Evolutionary conservation across 1,140 invertebrate genomes (phyloP).

Genomic region (Euwallacea fornicatus): DNA sequence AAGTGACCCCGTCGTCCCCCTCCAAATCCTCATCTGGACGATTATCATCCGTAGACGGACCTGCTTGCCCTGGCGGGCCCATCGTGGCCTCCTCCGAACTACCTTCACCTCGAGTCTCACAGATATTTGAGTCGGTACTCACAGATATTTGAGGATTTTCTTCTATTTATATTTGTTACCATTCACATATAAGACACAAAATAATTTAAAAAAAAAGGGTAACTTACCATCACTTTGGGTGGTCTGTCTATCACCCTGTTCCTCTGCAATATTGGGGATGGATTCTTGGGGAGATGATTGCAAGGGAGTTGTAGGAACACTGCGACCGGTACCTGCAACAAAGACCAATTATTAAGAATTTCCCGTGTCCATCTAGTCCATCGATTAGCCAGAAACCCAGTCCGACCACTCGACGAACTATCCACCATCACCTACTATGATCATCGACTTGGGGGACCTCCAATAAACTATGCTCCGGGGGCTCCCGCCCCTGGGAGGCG

Average conservation of each 20-base stretch:
- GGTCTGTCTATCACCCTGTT: slow-evolving; percentile 40
- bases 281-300: slow-evolving; percentile 67
- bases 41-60: slow-evolving; percentile 46
- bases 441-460: slow-evolving; percentile 48
- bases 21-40: slow-evolving; percentile 43
- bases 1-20: slow-evolving; percentile 56
- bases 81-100: slow-evolving; percentile 46
- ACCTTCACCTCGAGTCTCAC: slow-evolving; percentile 46
- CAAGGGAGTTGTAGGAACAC: slow-evolving; percentile 72
- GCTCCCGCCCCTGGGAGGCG: slow-evolving; percentile 16
- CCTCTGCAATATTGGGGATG: slow-evolving; percentile 46
- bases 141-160: slow-evolving; percentile 35
- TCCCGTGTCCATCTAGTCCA: slow-evolving; percentile 23
- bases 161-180: not conserved
- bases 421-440: slow-evolving; percentile 42
- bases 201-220: slow-evolving; percentile 6
- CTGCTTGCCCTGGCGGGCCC: slow-evolving; percentile 48
- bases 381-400: slow-evolving; percentile 4
- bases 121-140: slow-evolving; percentile 38
- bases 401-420: slow-evolving; percentile 17
- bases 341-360: slow-evolving; percentile 41
- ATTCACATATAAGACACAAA: not conserved
- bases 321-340: slow-evolving; percentile 61
- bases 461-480: slow-evolving; percentile 41
- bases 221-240: slow-evolving; percentile 52